phyloP scores from a whole-genome alignment of 2,888 invertebrate genomes.

The Dicranocentrus wangi region DNA sequence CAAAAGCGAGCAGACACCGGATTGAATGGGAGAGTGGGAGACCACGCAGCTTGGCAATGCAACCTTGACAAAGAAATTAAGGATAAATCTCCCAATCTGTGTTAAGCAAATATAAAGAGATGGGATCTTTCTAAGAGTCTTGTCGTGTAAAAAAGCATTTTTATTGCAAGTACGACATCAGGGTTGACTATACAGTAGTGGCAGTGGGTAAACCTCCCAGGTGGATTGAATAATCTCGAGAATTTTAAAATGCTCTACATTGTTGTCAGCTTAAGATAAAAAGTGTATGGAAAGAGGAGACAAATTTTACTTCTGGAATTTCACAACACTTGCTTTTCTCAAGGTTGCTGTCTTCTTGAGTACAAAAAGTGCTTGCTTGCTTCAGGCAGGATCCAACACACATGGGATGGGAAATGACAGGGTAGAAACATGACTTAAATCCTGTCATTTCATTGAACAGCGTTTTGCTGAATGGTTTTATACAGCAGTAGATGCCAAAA shows the following conservation, averaged over 20 bases:
- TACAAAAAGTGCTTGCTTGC: too few species aligned
- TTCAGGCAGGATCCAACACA: too few species aligned
- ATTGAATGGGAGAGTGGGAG: not conserved
- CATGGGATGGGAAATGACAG: not conserved
- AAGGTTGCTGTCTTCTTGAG: too few species aligned
- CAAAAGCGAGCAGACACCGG: too few species aligned
- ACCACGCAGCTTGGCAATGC: not conserved
- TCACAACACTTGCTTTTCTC: not conserved
- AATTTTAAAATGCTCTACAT: not conserved
- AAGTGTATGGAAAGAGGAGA: not conserved
- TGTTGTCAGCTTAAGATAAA: not conserved
- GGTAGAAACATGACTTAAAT: not conserved
- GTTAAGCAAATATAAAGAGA: constrained; percentile 1
- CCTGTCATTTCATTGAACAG: too few species aligned
- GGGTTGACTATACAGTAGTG: too few species aligned
- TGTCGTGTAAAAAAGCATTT: too few species aligned
- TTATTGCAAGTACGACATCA: too few species aligned
- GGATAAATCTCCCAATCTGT: not conserved
- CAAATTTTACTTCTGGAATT: not conserved
- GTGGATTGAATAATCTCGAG: too few species aligned
- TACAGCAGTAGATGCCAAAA: too few species aligned
- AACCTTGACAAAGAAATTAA: constrained; percentile 18
- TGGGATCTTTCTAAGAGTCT: not conserved
- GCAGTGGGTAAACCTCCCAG: too few species aligned
- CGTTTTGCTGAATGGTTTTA: too few species aligned